phyloP scores from a whole-genome alignment of 2,797 vertebrate genomes.

The Sebastes minor region DNA sequence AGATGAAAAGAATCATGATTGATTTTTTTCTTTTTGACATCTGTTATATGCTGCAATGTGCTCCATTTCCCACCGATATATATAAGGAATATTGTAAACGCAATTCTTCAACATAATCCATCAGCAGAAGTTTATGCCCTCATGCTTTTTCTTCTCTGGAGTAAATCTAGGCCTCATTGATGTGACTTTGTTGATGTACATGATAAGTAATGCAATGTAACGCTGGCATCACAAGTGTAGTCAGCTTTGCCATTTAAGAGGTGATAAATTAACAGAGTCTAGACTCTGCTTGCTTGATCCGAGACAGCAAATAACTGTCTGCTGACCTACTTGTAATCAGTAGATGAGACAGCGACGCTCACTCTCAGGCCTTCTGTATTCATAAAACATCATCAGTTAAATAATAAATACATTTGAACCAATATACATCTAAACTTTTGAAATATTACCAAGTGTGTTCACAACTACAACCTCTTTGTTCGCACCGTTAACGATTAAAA shows the following conservation, averaged over 20 bases:
- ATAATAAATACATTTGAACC: neutral
- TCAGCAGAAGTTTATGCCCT: neutral
- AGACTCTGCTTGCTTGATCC: constrained; percentile 33
- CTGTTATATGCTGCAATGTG: constrained; percentile 6
- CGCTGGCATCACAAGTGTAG: neutral
- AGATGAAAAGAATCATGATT: neutral
- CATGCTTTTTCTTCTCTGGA: neutral
- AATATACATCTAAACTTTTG: neutral
- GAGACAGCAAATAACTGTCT: constrained; percentile 53
- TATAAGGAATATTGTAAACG: constrained; percentile 2
- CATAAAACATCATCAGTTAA: neutral
- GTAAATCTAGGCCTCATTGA: neutral
- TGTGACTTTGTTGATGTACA: constrained; percentile 5
- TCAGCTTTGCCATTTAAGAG: constrained; percentile 22
- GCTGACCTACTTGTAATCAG: constrained; percentile 45
- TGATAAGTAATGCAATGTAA: constrained; percentile 23
- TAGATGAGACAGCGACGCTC: neutral
- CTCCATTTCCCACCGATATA: neutral
- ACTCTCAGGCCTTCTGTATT: neutral
- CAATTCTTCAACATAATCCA: constrained; percentile 3
- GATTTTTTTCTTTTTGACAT: constrained; percentile 7
- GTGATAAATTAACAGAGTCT: constrained; percentile 46
- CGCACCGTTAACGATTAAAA: neutral
- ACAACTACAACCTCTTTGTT: neutral
- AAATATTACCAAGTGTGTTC: neutral